A percentile compares a stretch with the other conserved stretches of the same genome.
phyloP scores from a whole-genome alignment of 2,797 vertebrate species.

The Halcyon smyrnensis region DNA sequence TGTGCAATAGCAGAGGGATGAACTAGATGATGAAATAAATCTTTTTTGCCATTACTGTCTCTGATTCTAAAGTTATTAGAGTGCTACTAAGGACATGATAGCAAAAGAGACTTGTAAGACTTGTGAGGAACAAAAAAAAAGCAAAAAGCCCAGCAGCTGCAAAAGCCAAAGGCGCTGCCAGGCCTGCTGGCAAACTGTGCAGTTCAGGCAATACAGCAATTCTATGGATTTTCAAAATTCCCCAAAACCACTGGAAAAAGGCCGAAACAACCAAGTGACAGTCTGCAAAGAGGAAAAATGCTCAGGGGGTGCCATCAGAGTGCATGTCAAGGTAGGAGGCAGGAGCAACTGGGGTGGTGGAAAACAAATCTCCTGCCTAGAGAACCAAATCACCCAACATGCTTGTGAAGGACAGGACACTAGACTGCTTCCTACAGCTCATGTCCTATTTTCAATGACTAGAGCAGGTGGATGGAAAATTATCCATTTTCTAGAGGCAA shows the following conservation, averaged over 20 bases:
- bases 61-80: background rate
- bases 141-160: background rate
- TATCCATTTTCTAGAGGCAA: background rate
- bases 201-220: background rate
- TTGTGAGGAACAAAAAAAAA: background rate
- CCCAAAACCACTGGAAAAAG: background rate
- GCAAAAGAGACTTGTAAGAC: background rate
- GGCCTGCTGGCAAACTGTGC: background rate
- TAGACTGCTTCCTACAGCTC: background rate
- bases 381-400: background rate
- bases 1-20: slow-evolving; percentile 51
- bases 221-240: background rate
- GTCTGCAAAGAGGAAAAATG: background rate
- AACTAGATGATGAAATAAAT: slow-evolving; percentile 41
- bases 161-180: background rate
- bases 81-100: slow-evolving; percentile 22
- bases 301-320: background rate
- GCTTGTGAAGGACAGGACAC: background rate
- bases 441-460: background rate
- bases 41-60: slow-evolving; percentile 8
- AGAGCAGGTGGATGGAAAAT: background rate
- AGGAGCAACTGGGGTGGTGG: background rate
- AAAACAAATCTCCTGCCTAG: background rate
- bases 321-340: background rate
- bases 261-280: background rate